These are phyloP conservation scores for Campopleginae sp. DNA, from an alignment of 2,888 invertebrate genomes.

Conservation along the genomic window DNA sequence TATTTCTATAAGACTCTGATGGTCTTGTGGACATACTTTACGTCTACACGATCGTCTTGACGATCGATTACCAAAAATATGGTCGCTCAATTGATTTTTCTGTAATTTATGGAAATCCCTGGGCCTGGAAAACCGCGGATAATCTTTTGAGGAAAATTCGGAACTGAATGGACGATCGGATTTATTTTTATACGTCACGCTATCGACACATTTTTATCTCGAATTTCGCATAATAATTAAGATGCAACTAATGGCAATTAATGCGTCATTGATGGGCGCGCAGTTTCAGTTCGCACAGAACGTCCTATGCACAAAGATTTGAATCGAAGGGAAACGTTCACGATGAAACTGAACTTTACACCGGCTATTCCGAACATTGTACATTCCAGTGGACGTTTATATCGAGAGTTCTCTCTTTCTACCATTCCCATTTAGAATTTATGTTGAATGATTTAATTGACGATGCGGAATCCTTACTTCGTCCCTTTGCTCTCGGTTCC, in stretches of 20 bases:
- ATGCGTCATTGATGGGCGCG: too few relatives aligned
- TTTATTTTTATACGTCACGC: not conserved
- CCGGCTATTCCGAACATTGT: slow-evolving; percentile 79
- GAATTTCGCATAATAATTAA: not conserved
- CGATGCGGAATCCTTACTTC: slow-evolving; percentile 57
- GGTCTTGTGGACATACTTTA: not conserved
- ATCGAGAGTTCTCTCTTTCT: slow-evolving; percentile 67
- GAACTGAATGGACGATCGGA: not conserved
- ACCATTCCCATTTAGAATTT: slow-evolving; percentile 70
- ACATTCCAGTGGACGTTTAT: slow-evolving; percentile 75
- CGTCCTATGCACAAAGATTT: not conserved
- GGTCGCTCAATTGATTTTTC: not conserved
- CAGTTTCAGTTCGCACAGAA: not conserved
- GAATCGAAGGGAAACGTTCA: slow-evolving; percentile 54
- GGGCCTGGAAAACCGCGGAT: not conserved
- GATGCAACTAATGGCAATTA: too few relatives aligned
- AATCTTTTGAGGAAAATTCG: not conserved
- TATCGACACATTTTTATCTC: not conserved
- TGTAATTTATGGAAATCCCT: not conserved
- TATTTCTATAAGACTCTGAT: slow-evolving; percentile 6
- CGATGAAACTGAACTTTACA: slow-evolving; percentile 78
- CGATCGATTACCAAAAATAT: not conserved
- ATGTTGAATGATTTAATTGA: slow-evolving; percentile 79
- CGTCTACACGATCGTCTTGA: not conserved
- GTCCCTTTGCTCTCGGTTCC: slow-evolving; percentile 24